Evolutionary conservation across 2,113 vertebrate species (phyloP).

Genomic region (Atlantisia rogersi): DNA sequence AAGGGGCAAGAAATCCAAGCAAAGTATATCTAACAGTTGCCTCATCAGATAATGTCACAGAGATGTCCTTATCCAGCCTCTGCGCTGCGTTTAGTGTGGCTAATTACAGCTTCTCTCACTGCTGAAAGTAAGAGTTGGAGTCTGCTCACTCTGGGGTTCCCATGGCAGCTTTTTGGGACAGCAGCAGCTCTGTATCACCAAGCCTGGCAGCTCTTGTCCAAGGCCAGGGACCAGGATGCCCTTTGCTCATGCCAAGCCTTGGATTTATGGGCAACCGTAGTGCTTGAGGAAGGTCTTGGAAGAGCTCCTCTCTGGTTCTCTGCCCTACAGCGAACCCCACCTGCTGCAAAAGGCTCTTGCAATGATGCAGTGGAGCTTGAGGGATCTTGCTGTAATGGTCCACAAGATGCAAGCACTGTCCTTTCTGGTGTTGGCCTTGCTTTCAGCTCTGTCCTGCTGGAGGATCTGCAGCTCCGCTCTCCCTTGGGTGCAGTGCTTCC

Average conservation of each 20-base stretch:
- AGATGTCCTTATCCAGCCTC: not conserved
- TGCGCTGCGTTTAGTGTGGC: not conserved
- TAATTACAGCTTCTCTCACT: not conserved
- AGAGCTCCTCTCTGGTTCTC: not conserved
- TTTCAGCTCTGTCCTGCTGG: fast-evolving
- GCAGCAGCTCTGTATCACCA: not conserved
- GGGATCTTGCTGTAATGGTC: not conserved
- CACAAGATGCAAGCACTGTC: fast-evolving
- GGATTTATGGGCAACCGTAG: fast-evolving
- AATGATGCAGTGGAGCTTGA: not conserved
- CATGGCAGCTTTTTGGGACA: not conserved
- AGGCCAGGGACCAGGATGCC: fast-evolving
- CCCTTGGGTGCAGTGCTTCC: not conserved
- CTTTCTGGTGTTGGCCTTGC: not conserved
- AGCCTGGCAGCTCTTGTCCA: not conserved
- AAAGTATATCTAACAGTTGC: not conserved
- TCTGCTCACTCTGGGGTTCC: not conserved
- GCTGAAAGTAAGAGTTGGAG: not conserved
- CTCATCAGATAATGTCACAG: not conserved
- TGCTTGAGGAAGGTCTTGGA: not conserved
- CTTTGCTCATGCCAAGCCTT: not conserved
- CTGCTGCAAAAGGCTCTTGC: not conserved
- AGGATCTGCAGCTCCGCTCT: not conserved
- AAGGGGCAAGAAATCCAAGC: not conserved
- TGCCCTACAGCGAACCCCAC: fast-evolving